These are phyloP conservation scores for Caenorhabditis latens DNA, from an alignment of 1,140 invertebrate species.

Conservation along the genomic window DNA sequence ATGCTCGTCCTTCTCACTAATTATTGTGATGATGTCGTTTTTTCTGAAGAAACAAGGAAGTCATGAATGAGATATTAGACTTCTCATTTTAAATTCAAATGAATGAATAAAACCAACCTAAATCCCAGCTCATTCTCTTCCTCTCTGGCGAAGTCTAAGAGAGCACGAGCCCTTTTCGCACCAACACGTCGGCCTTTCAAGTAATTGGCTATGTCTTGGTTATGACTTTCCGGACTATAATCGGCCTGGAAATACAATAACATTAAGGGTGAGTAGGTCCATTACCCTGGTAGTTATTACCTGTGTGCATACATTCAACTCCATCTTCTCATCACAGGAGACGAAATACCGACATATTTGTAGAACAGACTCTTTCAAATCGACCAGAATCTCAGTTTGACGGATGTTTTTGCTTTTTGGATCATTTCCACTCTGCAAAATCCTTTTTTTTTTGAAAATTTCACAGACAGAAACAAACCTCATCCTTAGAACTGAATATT, in stretches of 20 bases:
- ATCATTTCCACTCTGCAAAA: conserved; percentile 71
- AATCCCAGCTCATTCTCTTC: conserved; percentile 99
- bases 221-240: conserved; percentile 94
- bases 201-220: conserved; percentile 92
- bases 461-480: neutral
- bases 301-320: conserved; percentile 68
- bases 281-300: conserved; percentile 60
- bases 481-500: conserved; percentile 65
- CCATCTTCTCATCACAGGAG: conserved; percentile 70
- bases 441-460: neutral
- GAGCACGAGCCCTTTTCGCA: conserved; percentile 91
- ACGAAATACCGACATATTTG: conserved; percentile 90
- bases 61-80: neutral
- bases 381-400: conserved; percentile 89
- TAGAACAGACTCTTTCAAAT: conserved; percentile 92
- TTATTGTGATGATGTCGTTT: conserved; percentile 81
- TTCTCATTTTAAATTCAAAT: neutral
- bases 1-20: conserved; percentile 98
- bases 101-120: conserved; percentile 78
- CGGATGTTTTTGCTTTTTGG: conserved; percentile 95
- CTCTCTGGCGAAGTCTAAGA: conserved; percentile 95
- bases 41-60: conserved; percentile 61
- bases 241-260: conserved; percentile 84
- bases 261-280: neutral
- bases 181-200: conserved; percentile 89